Conservation (phyloP, 2,113 vertebrate species). For the Phycodurus eques region DNA sequence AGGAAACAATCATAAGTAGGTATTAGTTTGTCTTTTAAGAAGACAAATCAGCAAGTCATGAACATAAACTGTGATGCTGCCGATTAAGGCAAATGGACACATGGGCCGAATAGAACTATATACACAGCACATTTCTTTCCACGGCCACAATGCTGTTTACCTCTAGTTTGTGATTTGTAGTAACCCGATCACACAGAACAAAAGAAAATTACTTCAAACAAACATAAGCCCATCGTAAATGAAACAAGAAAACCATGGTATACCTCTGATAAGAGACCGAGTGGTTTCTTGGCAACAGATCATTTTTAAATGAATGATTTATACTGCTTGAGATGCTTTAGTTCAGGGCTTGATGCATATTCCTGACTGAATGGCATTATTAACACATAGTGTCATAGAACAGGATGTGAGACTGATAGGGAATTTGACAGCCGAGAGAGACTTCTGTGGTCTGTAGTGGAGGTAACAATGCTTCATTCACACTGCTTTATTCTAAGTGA, state of each 20-base stretch:
- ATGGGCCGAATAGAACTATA: background rate
- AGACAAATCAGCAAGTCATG: background rate
- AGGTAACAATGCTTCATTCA: conserved; percentile 55
- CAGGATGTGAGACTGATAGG: conserved; percentile 32
- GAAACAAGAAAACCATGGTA: conserved; percentile 25
- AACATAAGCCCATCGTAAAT: conserved; percentile 34
- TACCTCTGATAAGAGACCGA: conserved; percentile 28
- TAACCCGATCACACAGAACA: background rate
- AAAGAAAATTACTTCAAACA: conserved; percentile 35
- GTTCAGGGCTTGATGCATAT: conserved; percentile 26
- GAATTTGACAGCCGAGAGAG: conserved; percentile 46
- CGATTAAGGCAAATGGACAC: background rate
- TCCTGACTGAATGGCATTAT: conserved; percentile 45
- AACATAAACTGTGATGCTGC: background rate
- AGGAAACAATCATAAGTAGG: background rate
- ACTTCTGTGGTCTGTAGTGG: conserved; percentile 49
- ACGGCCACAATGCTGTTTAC: no score
- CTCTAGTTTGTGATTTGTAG: background rate
- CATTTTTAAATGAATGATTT: conserved; percentile 27
- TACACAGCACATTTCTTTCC: background rate
- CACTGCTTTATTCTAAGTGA: conserved; percentile 40
- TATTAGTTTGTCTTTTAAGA: conserved; percentile 1
- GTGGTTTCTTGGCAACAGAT: conserved; percentile 17
- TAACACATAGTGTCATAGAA: conserved; percentile 55
- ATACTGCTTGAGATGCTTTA: background rate